phyloP scores from a whole-genome alignment of 2,797 vertebrate species.

The Brotula barbata region DNA sequence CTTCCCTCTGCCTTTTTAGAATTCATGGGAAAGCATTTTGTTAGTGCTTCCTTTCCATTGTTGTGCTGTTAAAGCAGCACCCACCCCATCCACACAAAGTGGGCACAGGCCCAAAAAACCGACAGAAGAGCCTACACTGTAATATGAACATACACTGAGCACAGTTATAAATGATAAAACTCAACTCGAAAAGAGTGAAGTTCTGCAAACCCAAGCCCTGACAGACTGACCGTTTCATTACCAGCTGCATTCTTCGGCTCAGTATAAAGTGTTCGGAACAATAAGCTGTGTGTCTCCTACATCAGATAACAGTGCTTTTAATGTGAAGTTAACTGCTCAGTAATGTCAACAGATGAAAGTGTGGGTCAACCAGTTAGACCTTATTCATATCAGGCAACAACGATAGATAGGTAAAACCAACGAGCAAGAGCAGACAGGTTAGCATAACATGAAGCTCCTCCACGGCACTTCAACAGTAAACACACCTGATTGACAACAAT shows the following conservation, averaged over 20 bases:
- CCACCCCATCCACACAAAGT: conserved; percentile 54
- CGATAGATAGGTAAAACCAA: background rate
- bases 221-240: background rate
- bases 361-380: conserved; percentile 51
- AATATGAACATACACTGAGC: conserved; percentile 1
- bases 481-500: conserved; percentile 29
- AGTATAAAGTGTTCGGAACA: background rate
- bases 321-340: conserved; percentile 35
- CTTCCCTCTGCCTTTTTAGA: conserved; percentile 37
- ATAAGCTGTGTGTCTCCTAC: background rate
- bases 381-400: conserved; percentile 6
- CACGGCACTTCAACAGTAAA: background rate
- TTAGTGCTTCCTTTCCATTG: conserved; percentile 70
- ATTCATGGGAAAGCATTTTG: conserved; percentile 53
- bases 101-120: conserved; percentile 51
- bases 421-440: conserved; percentile 16
- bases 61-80: conserved; percentile 57
- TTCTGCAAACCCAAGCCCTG: background rate
- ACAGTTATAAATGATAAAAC: conserved; percentile 1
- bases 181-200: no score
- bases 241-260: background rate
- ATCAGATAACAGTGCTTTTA: background rate
- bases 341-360: conserved; percentile 39
- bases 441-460: conserved; percentile 20
- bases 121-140: conserved; percentile 2